A percentile compares a stretch with the other conserved stretches of the same genome.
Evolutionary conservation across 2,113 vertebrate species (phyloP).

Genomic region (Tragelaphus scriptus): DNA sequence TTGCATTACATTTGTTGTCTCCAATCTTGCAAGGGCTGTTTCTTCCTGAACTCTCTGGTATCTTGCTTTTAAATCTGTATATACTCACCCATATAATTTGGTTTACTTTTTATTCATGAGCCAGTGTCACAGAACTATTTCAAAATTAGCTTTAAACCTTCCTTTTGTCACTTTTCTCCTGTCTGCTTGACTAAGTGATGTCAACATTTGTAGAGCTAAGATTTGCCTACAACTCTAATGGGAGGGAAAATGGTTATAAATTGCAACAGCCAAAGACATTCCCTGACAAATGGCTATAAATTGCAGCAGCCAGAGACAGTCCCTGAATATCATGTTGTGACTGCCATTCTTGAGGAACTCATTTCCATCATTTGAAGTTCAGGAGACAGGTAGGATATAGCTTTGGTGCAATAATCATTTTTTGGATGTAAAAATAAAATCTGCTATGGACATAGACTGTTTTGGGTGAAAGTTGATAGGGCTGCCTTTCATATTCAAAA

Average conservation of each 20-base stretch:
- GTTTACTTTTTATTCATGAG: constrained; percentile 42
- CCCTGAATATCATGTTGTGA: not conserved
- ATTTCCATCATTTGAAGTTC: not conserved
- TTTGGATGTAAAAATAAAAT: not conserved
- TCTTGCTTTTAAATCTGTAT: constrained; percentile 37
- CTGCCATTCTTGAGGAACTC: not conserved
- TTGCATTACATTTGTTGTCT: not conserved
- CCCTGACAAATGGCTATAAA: constrained; percentile 17
- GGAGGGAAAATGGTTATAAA: constrained; percentile 25
- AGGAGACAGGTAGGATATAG: not conserved
- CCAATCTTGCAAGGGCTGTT: not conserved
- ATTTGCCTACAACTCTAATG: constrained; percentile 21
- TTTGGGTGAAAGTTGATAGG: not conserved
- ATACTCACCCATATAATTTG: not conserved
- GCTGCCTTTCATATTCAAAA: not conserved
- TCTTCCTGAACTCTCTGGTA: not conserved
- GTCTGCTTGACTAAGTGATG: constrained; percentile 18
- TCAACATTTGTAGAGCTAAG: not conserved
- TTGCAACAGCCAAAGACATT: not conserved
- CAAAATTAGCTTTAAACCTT: constrained; percentile 35
- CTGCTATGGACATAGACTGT: not conserved
- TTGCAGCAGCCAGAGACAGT: not conserved
- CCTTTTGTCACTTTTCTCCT: constrained; percentile 26
- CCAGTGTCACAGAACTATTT: constrained; percentile 16
- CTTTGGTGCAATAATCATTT: not conserved